Evolutionary conservation across 2,113 vertebrate genomes (phyloP).

Genomic region (Notarius lentiginosus): DNA sequence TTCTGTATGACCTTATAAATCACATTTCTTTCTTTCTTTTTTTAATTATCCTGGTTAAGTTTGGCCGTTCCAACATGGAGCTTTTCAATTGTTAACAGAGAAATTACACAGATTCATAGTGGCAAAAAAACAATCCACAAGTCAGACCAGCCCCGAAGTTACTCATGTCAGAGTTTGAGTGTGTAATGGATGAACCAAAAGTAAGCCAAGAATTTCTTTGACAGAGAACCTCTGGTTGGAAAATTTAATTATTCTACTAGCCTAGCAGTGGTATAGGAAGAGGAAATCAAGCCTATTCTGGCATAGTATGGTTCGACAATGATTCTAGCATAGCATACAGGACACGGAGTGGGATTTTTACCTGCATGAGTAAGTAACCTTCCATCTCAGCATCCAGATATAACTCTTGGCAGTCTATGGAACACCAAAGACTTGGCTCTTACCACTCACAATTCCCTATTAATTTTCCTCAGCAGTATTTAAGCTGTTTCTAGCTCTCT

Average conservation of each 20-base stretch:
- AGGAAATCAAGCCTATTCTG: conserved; percentile 1
- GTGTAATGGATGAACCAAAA: neutral
- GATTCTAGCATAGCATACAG: conserved; percentile 13
- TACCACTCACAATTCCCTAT: conserved; percentile 56
- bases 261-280: conserved; percentile 19
- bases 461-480: conserved; percentile 55
- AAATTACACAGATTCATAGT: conserved; percentile 3
- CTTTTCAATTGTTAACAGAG: conserved; percentile 8
- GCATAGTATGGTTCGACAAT: conserved; percentile 8
- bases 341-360: conserved; percentile 40
- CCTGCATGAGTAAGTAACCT: conserved; percentile 43
- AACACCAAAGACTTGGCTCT: conserved; percentile 55
- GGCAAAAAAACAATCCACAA: neutral
- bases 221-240: neutral
- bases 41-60: neutral
- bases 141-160: conserved; percentile 11
- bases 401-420: conserved; percentile 63
- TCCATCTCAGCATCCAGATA: conserved; percentile 50
- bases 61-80: neutral
- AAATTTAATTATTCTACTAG: conserved; percentile 16
- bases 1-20: conserved; percentile 12
- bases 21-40: conserved; percentile 5
- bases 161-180: neutral
- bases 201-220: neutral
- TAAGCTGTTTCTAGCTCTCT: conserved; percentile 59